Conservation (phyloP, 2,888 invertebrate species). For the Drosophila demipolita region DNA sequence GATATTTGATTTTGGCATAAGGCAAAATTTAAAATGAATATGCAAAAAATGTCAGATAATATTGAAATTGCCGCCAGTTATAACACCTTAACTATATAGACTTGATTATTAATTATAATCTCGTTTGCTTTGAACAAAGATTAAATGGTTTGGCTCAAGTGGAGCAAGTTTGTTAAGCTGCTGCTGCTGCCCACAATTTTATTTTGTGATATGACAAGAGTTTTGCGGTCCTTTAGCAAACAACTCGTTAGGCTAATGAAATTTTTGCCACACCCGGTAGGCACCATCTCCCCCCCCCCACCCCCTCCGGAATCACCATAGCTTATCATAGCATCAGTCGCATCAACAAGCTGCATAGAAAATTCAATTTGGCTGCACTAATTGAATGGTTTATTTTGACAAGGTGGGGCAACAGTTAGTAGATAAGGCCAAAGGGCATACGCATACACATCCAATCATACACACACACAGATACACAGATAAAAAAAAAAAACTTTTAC, state of each 20-base stretch:
- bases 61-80: conserved; percentile 1
- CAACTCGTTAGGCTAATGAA: conserved; percentile 77
- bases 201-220: conserved; percentile 50
- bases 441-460: conserved; percentile 19
- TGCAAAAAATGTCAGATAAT: not conserved
- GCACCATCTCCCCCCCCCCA: not conserved
- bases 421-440: conserved; percentile 56
- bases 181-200: conserved; percentile 40
- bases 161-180: conserved; percentile 17
- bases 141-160: conserved; percentile 2
- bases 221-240: conserved; percentile 63
- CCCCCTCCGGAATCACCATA: conserved; percentile 52
- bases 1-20: conserved; percentile 3
- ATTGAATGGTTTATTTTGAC: conserved; percentile 78
- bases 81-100: not conserved
- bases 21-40: not conserved
- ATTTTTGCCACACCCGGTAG: conserved; percentile 48
- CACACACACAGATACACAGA: not conserved
- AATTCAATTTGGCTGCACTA: conserved; percentile 74
- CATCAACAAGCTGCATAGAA: conserved; percentile 75
- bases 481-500: conserved; percentile 10
- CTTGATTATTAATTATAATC: conserved; percentile 7
- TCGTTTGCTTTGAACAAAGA: not conserved
- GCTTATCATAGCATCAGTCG: conserved; percentile 68
- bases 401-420: conserved; percentile 64